A percentile compares a stretch with the other conserved stretches of the same genome.
Conservation (phyloP, 2,888 invertebrate genomes). For the Margaritifera margaritifera region DNA sequence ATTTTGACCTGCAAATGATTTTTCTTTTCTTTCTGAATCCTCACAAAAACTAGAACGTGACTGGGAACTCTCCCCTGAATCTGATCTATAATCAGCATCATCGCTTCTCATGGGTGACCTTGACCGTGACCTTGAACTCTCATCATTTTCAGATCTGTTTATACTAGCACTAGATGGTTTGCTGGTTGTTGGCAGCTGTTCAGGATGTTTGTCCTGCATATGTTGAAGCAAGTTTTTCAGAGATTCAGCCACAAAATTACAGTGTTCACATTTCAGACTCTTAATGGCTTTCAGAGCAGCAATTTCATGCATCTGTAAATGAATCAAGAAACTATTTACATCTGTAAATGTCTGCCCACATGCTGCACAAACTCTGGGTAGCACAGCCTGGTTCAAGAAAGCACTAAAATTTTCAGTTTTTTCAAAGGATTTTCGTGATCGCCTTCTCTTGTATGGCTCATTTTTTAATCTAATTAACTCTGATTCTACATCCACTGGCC, state of each 20-base stretch:
- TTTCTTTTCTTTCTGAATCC: constrained; percentile 14
- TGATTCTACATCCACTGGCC: constrained; percentile 69
- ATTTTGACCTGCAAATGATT: not conserved
- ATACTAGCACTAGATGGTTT: constrained; percentile 3
- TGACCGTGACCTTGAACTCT: constrained; percentile 36
- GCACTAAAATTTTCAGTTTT: constrained; percentile 59
- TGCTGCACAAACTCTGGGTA: constrained; percentile 54
- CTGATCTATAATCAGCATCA: constrained; percentile 32
- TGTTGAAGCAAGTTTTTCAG: constrained; percentile 57
- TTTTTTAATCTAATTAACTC: constrained; percentile 74
- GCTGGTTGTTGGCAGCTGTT: constrained; percentile 39
- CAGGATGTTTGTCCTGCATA: constrained; percentile 50
- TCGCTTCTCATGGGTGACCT: constrained; percentile 21
- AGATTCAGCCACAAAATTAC: constrained; percentile 51
- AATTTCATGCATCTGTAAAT: constrained; percentile 60
- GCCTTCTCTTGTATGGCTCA: constrained; percentile 70
- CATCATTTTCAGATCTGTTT: constrained; percentile 21
- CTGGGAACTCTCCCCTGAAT: constrained; percentile 36
- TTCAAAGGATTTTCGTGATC: constrained; percentile 68
- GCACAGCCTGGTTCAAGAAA: constrained; percentile 30
- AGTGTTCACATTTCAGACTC: constrained; percentile 56
- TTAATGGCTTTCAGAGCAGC: constrained; percentile 55
- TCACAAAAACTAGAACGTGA: constrained; percentile 20
- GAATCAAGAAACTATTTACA: constrained; percentile 52
- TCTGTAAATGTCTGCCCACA: constrained; percentile 65